Base-by-base conservation (phyloP, 2,113 vertebrate genomes). In the Dasyprocta punctata region DNA sequence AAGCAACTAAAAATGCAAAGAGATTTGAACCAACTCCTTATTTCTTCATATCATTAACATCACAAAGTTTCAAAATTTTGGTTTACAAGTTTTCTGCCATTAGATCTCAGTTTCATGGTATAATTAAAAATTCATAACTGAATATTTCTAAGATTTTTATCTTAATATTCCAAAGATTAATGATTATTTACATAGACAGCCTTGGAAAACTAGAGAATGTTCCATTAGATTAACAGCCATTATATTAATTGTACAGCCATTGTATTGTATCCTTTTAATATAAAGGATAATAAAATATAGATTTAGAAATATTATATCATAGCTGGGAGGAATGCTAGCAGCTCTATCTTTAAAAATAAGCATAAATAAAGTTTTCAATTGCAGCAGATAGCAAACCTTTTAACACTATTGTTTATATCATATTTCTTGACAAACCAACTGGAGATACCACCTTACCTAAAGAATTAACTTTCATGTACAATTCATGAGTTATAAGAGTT, bases 231-330 rank as follows among this genome's bases (percentile, higher is more conserved):
- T 93, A 96, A 95, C 13, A 93, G n/a, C n/a, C 71, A 85, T 95
- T 97, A 75, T 93, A 49, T 71, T 97, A 93, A 93, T 47, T 92
- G 84, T 65, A 77, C n/a, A n/a, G n/a, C 44, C 71, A 96, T 95
- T 94, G 94, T 87, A 52, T 54, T 95, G 92, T 87, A 88, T 92
- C n/a, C n/a, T n/a, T 94, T 98, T 96, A 97, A 94, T 93, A 89
- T 93, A 77, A 95, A 95, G 12, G 20, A 52, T 92, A 97, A 97
- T 96, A 96, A 95, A 97, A 97, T 85, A 93, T 49, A 96, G 38
- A 97, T 93, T 97, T 97, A 90, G 16, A 6, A 96, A 93, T 85
- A 92, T 95, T 89, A n/a, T 30, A 89, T 52, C 52, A 20, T 58
- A 97, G 44, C 44, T 92, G 56, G 89, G 67, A 97, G 36, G 20